Evolutionary conservation across 2,113 vertebrate species (phyloP).

Genomic region (Eonycteris spelaea): DNA sequence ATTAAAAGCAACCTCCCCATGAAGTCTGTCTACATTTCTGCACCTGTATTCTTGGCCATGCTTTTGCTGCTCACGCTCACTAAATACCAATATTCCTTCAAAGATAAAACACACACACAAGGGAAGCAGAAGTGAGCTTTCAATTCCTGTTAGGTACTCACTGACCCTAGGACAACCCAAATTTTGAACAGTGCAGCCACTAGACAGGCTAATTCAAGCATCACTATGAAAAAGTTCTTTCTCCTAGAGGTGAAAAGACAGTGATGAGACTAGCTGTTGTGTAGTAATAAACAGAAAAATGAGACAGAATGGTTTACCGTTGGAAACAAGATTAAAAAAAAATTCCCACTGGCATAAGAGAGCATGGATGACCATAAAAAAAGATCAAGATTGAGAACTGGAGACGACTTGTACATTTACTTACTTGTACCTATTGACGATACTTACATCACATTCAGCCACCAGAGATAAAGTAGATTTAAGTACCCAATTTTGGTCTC

Average conservation of each 20-base stretch:
- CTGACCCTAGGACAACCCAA: not conserved
- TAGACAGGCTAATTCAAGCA: not conserved
- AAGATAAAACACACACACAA: not conserved
- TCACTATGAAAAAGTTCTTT: not conserved
- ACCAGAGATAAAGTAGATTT: not conserved
- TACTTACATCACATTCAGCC: not conserved
- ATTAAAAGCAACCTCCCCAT: conserved; percentile 4
- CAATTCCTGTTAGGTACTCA: not conserved
- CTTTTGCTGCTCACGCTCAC: not conserved
- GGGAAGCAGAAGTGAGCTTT: not conserved
- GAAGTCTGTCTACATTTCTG: not conserved
- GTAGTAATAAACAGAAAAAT: not conserved
- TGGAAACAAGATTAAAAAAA: not conserved
- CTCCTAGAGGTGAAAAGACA: not conserved
- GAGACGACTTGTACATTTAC: not conserved
- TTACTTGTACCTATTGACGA: not conserved
- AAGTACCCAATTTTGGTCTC: not conserved
- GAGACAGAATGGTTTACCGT: not conserved
- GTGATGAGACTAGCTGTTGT: not conserved
- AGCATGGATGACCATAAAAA: not conserved
- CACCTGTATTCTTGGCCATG: not conserved
- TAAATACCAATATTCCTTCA: conserved; percentile 32
- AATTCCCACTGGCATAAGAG: not conserved
- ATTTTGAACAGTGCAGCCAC: not conserved
- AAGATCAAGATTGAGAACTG: not conserved